Percentiles rank a stretch among this genome's conserved stretches.
phyloP scores from a whole-genome alignment of 2,888 invertebrate species.

The Unio pictorum region DNA sequence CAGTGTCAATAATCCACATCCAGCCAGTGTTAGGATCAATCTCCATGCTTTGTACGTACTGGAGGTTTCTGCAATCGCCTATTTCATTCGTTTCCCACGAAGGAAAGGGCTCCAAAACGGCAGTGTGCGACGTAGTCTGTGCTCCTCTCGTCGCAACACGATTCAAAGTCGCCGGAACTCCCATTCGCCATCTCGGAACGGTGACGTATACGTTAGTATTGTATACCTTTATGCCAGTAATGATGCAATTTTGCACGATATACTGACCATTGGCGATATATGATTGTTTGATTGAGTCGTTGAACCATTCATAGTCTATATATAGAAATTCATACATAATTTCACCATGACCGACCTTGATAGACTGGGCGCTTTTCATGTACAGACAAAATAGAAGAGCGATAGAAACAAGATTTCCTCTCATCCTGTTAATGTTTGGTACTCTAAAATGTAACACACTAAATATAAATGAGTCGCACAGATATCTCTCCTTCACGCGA shows the following conservation, averaged over 20 bases:
- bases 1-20: slow-evolving; percentile 46
- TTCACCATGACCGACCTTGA: neutral
- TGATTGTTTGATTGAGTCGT: slow-evolving; percentile 6
- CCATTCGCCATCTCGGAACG: slow-evolving; percentile 44
- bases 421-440: no score
- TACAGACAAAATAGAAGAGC: no score
- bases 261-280: slow-evolving; percentile 20
- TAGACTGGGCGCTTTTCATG: no score
- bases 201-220: slow-evolving; percentile 40
- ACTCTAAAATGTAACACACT: no score
- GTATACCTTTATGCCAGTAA: slow-evolving; percentile 41
- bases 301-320: slow-evolving; percentile 38
- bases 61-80: slow-evolving; percentile 26
- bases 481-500: no score
- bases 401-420: no score
- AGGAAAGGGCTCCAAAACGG: slow-evolving; percentile 25
- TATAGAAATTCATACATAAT: slow-evolving; percentile 30
- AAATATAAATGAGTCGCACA: no score
- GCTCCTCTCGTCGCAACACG: slow-evolving; percentile 13
- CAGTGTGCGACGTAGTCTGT: neutral
- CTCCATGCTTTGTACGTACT: slow-evolving; percentile 40
- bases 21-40: slow-evolving; percentile 34
- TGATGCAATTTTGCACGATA: slow-evolving; percentile 35
- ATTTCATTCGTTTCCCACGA: slow-evolving; percentile 24
- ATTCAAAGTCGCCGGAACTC: slow-evolving; percentile 41